Base-by-base conservation (phyloP, 1,140 invertebrate species). In the Onthophagus taurus region DNA sequence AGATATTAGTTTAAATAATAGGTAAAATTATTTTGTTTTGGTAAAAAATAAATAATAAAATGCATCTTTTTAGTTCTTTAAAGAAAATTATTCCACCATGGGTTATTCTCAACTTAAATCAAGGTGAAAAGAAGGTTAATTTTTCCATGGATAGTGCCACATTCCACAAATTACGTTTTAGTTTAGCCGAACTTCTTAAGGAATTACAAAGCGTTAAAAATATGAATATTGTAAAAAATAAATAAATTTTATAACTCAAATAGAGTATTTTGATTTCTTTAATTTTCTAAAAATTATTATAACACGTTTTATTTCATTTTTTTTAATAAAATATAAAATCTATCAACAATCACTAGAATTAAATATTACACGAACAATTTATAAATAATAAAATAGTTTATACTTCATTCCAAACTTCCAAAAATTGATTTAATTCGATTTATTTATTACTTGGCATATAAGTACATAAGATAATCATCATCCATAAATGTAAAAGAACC, bases 401-500 rank as follows among this genome's bases (percentile, higher is more conserved):
- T 26, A n/a, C 6, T n/a, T 7, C 23, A 26, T 26, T 7, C n/a
- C 6, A n/a, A 26, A n/a, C 23, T 7, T 26, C 23, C 23, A 26
- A 7, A 7, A 26, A 26, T 26, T n/a, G n/a, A 26, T n/a, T 7
- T 7, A 26, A 7, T 26, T 26, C n/a, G n/a, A 26, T 7, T 26
- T 26, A 26, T 7, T 26, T 7, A 26, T 6, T 7, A 26, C 23
- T 26, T 12, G 57, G 59, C 31, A 51, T 52, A 51, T 61, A 59
- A 24, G 52, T 50, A 31, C 83, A 67, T 23, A 85, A 64, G 8
- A 85, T 76, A 31, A 84, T 59, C 37, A 81, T 64, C 23, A 83
- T 80, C 81, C 81, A 84, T 14, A 83, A 66, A 59, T 84, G 81
- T 16, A 85, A 62, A 30, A 83, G 54, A 29, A 74, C 70, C 80